Percentiles rank a stretch among this genome's conserved stretches.
Evolutionary conservation across 2,113 vertebrate genomes (phyloP).

Genomic region (Gobio gobio): DNA sequence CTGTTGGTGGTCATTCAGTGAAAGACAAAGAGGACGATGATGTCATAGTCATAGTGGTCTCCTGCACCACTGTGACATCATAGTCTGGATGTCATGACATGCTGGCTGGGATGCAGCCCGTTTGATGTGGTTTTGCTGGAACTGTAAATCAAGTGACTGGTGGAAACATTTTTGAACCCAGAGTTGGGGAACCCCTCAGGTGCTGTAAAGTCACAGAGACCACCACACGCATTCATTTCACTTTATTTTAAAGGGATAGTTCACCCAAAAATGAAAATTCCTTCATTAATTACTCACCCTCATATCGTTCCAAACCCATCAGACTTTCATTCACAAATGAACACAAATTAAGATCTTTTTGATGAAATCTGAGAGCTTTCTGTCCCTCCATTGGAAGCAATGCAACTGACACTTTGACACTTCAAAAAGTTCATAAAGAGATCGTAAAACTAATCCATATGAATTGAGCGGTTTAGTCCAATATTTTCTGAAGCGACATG

Average conservation of each 20-base stretch:
- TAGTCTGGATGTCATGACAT: neutral
- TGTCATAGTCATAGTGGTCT: neutral
- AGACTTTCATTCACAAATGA: too few relatives aligned
- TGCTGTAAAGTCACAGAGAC: slow-evolving; percentile 6
- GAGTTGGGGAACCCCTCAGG: slow-evolving; percentile 1
- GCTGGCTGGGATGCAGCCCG: neutral
- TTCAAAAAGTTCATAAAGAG: too few relatives aligned
- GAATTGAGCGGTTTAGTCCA: too few relatives aligned
- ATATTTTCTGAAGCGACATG: too few relatives aligned
- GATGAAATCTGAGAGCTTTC: too few relatives aligned
- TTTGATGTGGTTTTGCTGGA: slow-evolving; percentile 31
- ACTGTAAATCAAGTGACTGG: slow-evolving; percentile 7
- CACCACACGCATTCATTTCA: slow-evolving; percentile 17
- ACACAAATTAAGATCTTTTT: too few relatives aligned
- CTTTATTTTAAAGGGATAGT: neutral
- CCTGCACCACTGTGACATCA: slow-evolving; percentile 7
- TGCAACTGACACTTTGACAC: too few relatives aligned
- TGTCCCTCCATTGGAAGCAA: too few relatives aligned
- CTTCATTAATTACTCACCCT: too few relatives aligned
- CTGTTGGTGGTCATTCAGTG: slow-evolving; percentile 15
- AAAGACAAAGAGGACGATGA: neutral
- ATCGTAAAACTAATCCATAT: too few relatives aligned
- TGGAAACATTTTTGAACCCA: slow-evolving; percentile 37
- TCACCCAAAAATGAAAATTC: too few relatives aligned
- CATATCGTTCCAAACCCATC: too few relatives aligned